A percentile compares a stretch with the other conserved stretches of the same genome.
These are phyloP conservation scores for Rhodinocichla rosea DNA, from an alignment of 2,113 vertebrate species.

Conservation along the genomic window DNA sequence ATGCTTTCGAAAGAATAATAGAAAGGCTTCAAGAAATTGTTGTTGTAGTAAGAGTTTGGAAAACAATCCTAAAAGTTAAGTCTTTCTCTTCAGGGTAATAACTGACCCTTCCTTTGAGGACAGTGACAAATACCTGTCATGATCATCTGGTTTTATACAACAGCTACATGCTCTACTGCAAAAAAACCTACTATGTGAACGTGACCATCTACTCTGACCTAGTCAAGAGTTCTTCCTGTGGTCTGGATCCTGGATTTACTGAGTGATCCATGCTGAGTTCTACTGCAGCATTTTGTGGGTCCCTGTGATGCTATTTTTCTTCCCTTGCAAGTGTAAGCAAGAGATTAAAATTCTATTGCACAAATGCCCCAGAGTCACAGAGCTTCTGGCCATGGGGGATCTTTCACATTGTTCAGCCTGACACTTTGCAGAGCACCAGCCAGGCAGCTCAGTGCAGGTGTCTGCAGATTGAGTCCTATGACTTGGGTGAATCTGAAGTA, in stretches of 20 bases:
- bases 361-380: background rate
- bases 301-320: background rate
- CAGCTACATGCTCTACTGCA: background rate
- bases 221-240: background rate
- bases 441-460: background rate
- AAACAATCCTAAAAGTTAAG: background rate
- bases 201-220: background rate
- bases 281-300: background rate
- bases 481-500: constrained; percentile 11
- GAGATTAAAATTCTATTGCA: background rate
- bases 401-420: background rate
- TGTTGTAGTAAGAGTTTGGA: background rate
- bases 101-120: background rate
- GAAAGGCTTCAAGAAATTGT: background rate
- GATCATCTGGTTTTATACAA: background rate
- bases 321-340: background rate
- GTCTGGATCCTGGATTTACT: background rate
- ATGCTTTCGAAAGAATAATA: background rate
- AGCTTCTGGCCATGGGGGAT: background rate
- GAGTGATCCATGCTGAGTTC: background rate
- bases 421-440: background rate
- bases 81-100: background rate
- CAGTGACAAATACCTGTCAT: background rate
- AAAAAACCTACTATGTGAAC: background rate
- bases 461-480: background rate